Conservation (phyloP, 2,797 vertebrate species). For the Myotis pilosus region DNA sequence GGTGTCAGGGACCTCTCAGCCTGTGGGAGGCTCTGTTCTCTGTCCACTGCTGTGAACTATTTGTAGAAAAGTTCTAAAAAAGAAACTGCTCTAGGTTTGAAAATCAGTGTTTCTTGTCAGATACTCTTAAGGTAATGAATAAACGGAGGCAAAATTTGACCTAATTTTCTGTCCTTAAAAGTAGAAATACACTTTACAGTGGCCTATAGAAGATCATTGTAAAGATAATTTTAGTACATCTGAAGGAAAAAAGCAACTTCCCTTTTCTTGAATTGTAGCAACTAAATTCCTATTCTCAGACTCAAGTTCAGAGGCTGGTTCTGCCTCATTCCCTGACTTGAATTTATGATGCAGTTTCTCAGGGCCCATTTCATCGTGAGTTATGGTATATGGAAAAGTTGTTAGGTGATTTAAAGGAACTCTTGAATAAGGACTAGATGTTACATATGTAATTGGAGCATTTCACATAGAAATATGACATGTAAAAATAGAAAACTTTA, state of each 20-base stretch:
- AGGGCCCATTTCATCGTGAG: neutral
- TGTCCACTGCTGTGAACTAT: neutral
- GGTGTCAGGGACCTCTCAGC: neutral
- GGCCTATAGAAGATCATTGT: neutral
- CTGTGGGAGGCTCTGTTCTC: neutral
- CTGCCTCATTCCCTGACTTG: neutral
- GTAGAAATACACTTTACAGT: neutral
- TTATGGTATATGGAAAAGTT: neutral
- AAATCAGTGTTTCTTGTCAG: neutral
- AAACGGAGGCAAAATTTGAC: neutral
- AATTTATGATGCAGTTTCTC: neutral
- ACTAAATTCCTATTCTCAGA: neutral
- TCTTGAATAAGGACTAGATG: neutral
- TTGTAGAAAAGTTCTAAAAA: neutral
- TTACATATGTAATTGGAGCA: neutral
- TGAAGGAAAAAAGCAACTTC: neutral
- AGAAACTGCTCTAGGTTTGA: neutral
- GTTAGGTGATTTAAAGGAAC: neutral
- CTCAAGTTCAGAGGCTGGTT: neutral
- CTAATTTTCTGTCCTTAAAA: constrained; percentile 7
- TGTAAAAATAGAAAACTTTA: neutral
- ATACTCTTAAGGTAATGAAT: neutral
- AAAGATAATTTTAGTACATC: neutral
- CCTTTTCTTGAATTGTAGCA: neutral
- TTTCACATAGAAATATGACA: neutral